These are phyloP conservation scores for Erpetoichthys calabaricus DNA, from an alignment of 2,797 vertebrate species.

Conservation along the genomic window DNA sequence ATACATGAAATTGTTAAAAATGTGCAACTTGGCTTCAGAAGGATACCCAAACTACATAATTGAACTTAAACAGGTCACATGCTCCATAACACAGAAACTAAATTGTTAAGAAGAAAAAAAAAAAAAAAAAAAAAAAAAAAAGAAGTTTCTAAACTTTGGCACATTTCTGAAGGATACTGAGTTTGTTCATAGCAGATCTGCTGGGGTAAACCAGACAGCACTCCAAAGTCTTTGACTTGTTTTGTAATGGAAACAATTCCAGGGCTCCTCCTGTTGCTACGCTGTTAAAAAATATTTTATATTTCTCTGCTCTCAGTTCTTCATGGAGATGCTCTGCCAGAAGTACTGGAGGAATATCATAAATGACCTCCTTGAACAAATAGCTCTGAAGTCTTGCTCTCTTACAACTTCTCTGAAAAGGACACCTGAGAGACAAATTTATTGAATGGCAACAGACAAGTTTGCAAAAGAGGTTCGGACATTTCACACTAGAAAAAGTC, in stretches of 20 bases:
- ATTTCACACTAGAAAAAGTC: not conserved
- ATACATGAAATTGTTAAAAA: no score
- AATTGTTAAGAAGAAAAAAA: no score
- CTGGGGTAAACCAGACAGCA: slow-evolving; percentile 51
- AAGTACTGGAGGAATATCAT: slow-evolving; percentile 29
- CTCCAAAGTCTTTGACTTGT: not conserved
- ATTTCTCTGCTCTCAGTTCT: slow-evolving; percentile 53
- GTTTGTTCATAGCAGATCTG: slow-evolving; percentile 32
- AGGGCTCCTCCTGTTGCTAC: slow-evolving; percentile 52
- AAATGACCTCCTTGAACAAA: slow-evolving; percentile 35
- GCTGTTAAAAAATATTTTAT: slow-evolving; percentile 42
- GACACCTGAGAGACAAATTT: slow-evolving; percentile 29
- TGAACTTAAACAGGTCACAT: no score
- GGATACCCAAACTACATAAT: no score
- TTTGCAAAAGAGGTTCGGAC: not conserved
- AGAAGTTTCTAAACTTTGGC: no score
- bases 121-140: no score
- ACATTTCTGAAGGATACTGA: slow-evolving; percentile 57
- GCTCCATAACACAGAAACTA: no score
- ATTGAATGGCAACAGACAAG: not conserved
- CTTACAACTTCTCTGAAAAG: fast-evolving
- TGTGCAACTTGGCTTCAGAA: no score
- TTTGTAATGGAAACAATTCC: slow-evolving; percentile 30
- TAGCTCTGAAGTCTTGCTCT: slow-evolving; percentile 4
- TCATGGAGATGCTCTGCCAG: slow-evolving; percentile 56